Base-by-base conservation (phyloP, 2,113 vertebrate species). In the Pardalotus punctatus region DNA sequence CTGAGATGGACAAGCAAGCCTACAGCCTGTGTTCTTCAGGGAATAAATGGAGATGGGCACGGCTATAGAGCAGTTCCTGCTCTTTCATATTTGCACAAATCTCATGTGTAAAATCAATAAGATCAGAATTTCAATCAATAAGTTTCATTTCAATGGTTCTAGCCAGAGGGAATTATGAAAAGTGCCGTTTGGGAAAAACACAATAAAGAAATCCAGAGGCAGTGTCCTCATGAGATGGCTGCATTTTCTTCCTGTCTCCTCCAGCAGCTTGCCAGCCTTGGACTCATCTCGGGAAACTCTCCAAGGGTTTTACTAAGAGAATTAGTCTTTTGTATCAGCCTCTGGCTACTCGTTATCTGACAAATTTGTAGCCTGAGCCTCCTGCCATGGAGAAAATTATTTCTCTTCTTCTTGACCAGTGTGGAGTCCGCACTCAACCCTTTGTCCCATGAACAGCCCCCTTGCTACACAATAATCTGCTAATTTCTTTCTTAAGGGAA, bases 121-220 rank as follows among this genome's bases (percentile, higher is more conserved):
- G 88, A 94, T 97, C 93, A 90, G 71, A 67, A 94, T 97, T 96
- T 94, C 92, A 81, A 40, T 96, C 93, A 85, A 85, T 97, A 94
- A 28, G 86, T 80, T 93, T 95, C 71, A 86, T 95, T 96, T 83
- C 94, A 93, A 61, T 84, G 64, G 51, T 78, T 95, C 69, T 82
- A 78, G 88, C 94, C 67, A 20, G 88, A 94, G 64, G 92, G 86
- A 89, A 88, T 83, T 93, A 86, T 24, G 69, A 64, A 78, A 94
- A 93, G 43, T 74, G 67, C 81, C 0, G 0, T 40, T 12, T 20
- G 86, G 83, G 71, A 81, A 73, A 79, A 91, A 67, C 35, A 67
- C 48, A 58, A 50, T 62, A 86, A 88, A 94, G 88, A 93, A 92
- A 86, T 82, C 81, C 57, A 60, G 81, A 81, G 70, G 65, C 77